Evolutionary conservation across 2,113 vertebrate species (phyloP).

Genomic region (Drymodes brunneopygia): DNA sequence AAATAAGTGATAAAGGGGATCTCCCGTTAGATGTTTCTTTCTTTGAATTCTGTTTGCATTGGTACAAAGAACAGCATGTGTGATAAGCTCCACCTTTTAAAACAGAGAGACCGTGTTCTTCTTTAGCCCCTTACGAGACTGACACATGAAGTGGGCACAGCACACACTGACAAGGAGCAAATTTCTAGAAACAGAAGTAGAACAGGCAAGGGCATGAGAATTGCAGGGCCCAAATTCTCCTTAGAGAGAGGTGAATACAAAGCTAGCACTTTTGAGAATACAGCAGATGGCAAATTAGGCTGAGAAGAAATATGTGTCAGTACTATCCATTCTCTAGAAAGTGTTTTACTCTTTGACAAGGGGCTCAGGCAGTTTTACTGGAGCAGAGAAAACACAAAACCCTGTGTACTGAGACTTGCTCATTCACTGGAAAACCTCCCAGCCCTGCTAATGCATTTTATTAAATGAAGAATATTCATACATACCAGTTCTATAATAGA

Average conservation of each 20-base stretch:
- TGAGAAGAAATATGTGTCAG: neutral
- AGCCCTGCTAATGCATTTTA: neutral
- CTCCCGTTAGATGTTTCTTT: neutral
- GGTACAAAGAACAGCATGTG: neutral
- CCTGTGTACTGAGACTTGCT: neutral
- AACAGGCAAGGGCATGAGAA: neutral
- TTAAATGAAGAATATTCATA: neutral
- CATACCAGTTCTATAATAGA: neutral
- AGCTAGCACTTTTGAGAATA: neutral
- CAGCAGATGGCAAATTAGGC: neutral
- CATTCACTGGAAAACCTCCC: neutral
- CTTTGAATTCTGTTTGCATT: neutral
- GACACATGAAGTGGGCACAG: neutral
- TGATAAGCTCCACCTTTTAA: neutral
- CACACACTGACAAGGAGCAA: neutral
- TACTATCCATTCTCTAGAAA: neutral
- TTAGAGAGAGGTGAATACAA: neutral
- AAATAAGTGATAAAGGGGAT: neutral
- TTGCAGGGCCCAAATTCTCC: neutral
- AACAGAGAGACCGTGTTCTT: neutral
- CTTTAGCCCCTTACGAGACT: neutral
- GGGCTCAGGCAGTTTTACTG: neutral
- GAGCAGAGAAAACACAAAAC: neutral
- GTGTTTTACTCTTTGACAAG: neutral
- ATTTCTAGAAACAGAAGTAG: neutral